These are phyloP conservation scores for Polymixis lichenea DNA, from an alignment of 2,888 invertebrate genomes.

Conservation along the genomic window DNA sequence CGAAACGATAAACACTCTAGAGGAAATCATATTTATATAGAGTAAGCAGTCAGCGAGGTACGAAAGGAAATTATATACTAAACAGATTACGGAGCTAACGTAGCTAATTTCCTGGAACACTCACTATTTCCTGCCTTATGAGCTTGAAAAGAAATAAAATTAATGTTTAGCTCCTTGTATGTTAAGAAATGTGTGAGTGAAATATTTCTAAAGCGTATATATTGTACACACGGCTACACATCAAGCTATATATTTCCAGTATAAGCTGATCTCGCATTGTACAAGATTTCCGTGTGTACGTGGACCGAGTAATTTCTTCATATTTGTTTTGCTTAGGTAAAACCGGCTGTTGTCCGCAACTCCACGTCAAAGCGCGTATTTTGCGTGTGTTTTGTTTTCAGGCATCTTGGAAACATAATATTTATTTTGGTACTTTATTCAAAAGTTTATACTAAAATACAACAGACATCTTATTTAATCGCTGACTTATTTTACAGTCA, in stretches of 20 bases:
- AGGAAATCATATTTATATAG: slow-evolving; percentile 77
- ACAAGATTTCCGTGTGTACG: too few relatives aligned
- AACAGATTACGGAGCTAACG: slow-evolving; percentile 84
- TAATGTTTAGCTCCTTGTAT: slow-evolving; percentile 35
- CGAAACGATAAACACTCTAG: slow-evolving; percentile 52
- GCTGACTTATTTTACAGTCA: not conserved
- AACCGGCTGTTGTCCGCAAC: too few relatives aligned
- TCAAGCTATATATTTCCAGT: too few relatives aligned
- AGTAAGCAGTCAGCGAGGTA: slow-evolving; percentile 70
- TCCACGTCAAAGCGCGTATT: too few relatives aligned
- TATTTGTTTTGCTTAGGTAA: not conserved
- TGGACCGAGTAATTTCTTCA: not conserved
- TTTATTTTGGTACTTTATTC: not conserved
- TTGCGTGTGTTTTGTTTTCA: not conserved
- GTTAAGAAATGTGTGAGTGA: slow-evolving; percentile 27
- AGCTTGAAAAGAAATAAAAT: slow-evolving; percentile 54
- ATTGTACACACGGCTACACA: too few relatives aligned
- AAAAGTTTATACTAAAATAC: not conserved
- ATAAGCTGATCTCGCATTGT: too few relatives aligned
- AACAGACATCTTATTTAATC: not conserved
- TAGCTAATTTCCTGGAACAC: slow-evolving; percentile 84
- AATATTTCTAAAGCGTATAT: slow-evolving; percentile 2
- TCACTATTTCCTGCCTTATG: slow-evolving; percentile 69
- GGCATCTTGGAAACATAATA: not conserved
- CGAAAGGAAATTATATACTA: slow-evolving; percentile 84